Evolutionary conservation across 1,140 invertebrate genomes (phyloP).

Genomic region (Drosophila arawakana): DNA sequence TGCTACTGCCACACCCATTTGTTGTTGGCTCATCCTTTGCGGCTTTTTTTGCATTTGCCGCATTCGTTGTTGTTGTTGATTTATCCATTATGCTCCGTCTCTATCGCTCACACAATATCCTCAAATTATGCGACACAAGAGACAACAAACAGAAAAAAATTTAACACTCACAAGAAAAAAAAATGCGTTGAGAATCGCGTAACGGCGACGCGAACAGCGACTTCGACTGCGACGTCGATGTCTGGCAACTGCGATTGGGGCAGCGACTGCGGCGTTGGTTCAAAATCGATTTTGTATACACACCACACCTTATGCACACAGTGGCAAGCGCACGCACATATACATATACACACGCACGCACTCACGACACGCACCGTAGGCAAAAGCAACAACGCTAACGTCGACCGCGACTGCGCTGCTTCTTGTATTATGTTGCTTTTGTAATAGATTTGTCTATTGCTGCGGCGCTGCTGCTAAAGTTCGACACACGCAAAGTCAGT

Average conservation of each 20-base stretch:
- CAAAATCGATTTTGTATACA: constrained; percentile 78
- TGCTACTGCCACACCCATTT: constrained; percentile 48
- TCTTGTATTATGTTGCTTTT: constrained; percentile 10
- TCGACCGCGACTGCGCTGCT: constrained; percentile 33
- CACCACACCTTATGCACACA: constrained; percentile 72
- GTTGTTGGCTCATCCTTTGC: constrained; percentile 59
- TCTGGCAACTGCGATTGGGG: constrained; percentile 18
- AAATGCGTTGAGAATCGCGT: constrained; percentile 56
- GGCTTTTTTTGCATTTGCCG: constrained; percentile 49
- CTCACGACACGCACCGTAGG: constrained; percentile 10
- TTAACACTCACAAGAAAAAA: constrained; percentile 48
- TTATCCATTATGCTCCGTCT: constrained; percentile 58
- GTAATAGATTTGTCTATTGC: constrained; percentile 34
- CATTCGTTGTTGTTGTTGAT: constrained; percentile 65
- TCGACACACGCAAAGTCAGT: constrained; percentile 25
- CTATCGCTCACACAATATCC: background rate
- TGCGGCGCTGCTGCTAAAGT: constrained; percentile 15
- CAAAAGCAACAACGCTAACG: constrained; percentile 19
- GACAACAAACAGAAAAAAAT: constrained; percentile 24
- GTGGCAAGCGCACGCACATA: constrained; percentile 30
- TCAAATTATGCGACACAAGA: constrained; percentile 14
- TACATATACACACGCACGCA: constrained; percentile 14
- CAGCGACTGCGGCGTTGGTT: constrained; percentile 50
- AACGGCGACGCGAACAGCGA: constrained; percentile 39
- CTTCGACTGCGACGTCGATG: constrained; percentile 18